Conservation (phyloP, 92 coral and sea anemone genomes). For the Siderastrea radians region DNA sequence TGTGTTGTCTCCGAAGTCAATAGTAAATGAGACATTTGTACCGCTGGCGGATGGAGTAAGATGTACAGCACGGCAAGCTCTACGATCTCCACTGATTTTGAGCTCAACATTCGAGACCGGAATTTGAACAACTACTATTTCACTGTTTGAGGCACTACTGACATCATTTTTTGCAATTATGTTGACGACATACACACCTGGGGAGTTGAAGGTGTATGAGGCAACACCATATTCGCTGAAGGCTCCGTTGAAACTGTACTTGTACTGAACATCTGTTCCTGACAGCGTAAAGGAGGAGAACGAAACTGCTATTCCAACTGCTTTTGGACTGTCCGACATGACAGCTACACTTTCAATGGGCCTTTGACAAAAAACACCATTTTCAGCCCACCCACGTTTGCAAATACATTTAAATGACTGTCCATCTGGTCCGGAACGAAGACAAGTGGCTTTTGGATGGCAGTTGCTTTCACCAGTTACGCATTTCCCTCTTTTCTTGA, state of each 20-base stretch:
- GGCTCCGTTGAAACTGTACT: constrained; percentile 50
- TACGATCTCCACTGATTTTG: constrained; percentile 40
- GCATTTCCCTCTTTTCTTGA: constrained; percentile 58
- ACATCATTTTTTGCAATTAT: constrained; percentile 57
- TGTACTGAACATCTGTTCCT: constrained; percentile 73
- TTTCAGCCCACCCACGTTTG: constrained; percentile 74
- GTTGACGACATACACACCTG: constrained; percentile 52
- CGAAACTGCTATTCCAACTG: constrained; percentile 57
- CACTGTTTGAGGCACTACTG: constrained; percentile 43
- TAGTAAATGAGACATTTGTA: constrained; percentile 59
- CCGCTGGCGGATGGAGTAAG: constrained; percentile 58
- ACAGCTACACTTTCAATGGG: constrained; percentile 68
- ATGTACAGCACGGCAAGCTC: constrained; percentile 61
- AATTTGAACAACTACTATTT: constrained; percentile 48
- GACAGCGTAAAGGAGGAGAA: constrained; percentile 64
- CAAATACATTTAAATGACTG: constrained; percentile 66
- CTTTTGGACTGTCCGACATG: constrained; percentile 68
- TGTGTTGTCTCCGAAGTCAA: constrained; percentile 66
- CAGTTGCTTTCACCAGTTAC: constrained; percentile 71
- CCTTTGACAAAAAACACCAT: constrained; percentile 58
- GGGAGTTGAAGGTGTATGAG: constrained; percentile 39
- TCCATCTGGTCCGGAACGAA: constrained; percentile 62
- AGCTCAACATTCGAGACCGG: constrained; percentile 58
- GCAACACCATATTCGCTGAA: constrained; percentile 53
- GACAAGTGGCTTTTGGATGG: constrained; percentile 75